Evolutionary conservation across 1,140 invertebrate species (phyloP).

Genomic region (Tyrophagus putrescentiae): DNA sequence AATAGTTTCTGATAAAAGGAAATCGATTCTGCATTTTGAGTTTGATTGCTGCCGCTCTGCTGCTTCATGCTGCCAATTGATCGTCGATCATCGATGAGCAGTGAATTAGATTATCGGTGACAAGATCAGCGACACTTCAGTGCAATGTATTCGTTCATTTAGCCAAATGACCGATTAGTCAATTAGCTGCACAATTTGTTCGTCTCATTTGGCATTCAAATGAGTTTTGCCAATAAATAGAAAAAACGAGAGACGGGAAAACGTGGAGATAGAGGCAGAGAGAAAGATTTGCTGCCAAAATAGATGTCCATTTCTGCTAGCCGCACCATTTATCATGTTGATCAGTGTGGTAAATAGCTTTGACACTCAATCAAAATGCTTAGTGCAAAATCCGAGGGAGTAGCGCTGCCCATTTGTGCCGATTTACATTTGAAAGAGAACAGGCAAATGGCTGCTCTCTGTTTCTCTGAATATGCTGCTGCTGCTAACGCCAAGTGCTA

Average conservation of each 20-base stretch:
- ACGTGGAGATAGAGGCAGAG: not conserved
- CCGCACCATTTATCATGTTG: not conserved
- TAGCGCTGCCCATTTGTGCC: not conserved
- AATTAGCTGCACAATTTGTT: conserved; percentile 8
- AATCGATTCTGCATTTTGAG: too few relatives aligned
- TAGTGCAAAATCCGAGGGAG: conserved; percentile 4
- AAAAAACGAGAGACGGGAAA: not conserved
- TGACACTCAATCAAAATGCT: conserved; percentile 11
- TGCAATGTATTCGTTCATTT: not conserved
- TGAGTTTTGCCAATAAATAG: conserved; percentile 2
- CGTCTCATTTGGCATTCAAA: conserved; percentile 1
- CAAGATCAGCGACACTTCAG: not conserved
- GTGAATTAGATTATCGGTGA: conserved; percentile 10
- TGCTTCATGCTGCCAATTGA: too few relatives aligned
- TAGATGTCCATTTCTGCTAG: not conserved
- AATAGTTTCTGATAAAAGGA: too few relatives aligned
- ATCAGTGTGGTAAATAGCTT: not conserved
- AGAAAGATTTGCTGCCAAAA: conserved; percentile 1
- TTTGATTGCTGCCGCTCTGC: too few relatives aligned
- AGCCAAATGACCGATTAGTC: conserved; percentile 11
- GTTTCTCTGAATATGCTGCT: too few relatives aligned
- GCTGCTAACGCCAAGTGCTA: too few relatives aligned
- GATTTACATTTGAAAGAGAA: too few relatives aligned
- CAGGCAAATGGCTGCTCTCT: not conserved
- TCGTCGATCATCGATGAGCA: too few relatives aligned